phyloP scores from a whole-genome alignment of 92 coral and sea anemone species.

The Phenganax marumi region DNA sequence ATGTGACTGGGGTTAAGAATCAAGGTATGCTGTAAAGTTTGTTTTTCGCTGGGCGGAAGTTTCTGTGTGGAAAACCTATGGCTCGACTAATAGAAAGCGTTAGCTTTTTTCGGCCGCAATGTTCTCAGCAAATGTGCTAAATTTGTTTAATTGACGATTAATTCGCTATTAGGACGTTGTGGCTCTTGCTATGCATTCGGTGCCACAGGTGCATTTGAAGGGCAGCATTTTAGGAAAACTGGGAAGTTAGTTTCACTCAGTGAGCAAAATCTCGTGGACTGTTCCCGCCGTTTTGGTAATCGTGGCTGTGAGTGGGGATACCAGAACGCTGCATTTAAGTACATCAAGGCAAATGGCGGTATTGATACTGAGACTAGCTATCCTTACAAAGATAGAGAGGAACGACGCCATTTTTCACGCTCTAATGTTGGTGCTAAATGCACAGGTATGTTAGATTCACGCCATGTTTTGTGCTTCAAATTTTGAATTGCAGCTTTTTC shows the following conservation, averaged over 20 bases:
- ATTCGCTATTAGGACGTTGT: constrained; percentile 51
- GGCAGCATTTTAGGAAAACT: constrained; percentile 81
- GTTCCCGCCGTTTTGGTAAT: constrained; percentile 64
- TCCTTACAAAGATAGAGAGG: constrained; percentile 12
- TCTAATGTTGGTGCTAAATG: constrained; percentile 63
- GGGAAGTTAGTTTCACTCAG: constrained; percentile 84
- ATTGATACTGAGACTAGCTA: no score
- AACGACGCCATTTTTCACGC: constrained; percentile 56
- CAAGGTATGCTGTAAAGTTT: constrained; percentile 76
- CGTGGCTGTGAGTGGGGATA: constrained; percentile 59
- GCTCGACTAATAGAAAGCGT: neutral
- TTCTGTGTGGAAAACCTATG: no score
- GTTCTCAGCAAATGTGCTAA: neutral
- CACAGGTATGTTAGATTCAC: constrained; percentile 50
- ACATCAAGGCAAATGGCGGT: constrained; percentile 60
- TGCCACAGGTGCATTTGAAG: constrained; percentile 86
- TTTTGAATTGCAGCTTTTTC: no score
- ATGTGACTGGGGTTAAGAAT: constrained; percentile 82
- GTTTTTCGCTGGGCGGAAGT: no score
- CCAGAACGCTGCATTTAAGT: constrained; percentile 71
- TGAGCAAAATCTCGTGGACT: constrained; percentile 83
- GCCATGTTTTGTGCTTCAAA: neutral
- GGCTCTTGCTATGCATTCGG: constrained; percentile 84
- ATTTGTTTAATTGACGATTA: no score
- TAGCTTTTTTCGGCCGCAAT: neutral